These are phyloP conservation scores for Poecilia wingei DNA, from an alignment of 2,797 vertebrate species.

Conservation along the genomic window DNA sequence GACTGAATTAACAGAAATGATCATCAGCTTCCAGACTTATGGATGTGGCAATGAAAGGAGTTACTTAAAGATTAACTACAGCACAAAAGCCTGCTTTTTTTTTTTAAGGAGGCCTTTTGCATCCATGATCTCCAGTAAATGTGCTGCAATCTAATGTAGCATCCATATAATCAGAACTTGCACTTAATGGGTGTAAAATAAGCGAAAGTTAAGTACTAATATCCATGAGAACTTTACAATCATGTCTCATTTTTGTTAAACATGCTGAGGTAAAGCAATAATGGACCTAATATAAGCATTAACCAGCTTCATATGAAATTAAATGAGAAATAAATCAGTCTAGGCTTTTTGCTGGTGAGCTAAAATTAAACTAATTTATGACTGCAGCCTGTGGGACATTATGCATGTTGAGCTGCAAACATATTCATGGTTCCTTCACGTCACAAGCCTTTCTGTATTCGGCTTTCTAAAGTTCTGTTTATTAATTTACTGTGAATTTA, in stretches of 20 bases:
- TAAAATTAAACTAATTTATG: conserved; percentile 56
- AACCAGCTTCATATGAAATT: no score
- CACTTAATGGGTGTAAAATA: neutral
- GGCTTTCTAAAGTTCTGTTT: neutral
- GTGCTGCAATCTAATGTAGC: neutral
- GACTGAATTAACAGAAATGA: neutral
- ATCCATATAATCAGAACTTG: neutral
- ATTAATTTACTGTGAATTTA: neutral
- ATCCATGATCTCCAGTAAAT: neutral
- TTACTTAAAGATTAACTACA: conserved; percentile 16
- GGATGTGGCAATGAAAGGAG: neutral
- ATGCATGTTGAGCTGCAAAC: conserved; percentile 10
- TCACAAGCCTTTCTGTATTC: neutral
- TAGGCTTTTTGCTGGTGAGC: conserved; percentile 42
- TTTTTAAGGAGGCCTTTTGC: neutral
- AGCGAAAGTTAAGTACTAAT: neutral
- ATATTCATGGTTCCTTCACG: neutral
- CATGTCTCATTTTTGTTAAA: conserved; percentile 53
- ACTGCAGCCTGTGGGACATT: conserved; percentile 51
- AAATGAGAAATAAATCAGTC: no score
- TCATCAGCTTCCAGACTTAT: neutral
- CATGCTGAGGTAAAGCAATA: conserved; percentile 16
- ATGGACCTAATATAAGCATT: neutral
- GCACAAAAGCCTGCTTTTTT: conserved; percentile 1
- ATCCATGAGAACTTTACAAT: neutral